Conservation (phyloP, 1,140 invertebrate species). For the Sitobion miscanthi region DNA sequence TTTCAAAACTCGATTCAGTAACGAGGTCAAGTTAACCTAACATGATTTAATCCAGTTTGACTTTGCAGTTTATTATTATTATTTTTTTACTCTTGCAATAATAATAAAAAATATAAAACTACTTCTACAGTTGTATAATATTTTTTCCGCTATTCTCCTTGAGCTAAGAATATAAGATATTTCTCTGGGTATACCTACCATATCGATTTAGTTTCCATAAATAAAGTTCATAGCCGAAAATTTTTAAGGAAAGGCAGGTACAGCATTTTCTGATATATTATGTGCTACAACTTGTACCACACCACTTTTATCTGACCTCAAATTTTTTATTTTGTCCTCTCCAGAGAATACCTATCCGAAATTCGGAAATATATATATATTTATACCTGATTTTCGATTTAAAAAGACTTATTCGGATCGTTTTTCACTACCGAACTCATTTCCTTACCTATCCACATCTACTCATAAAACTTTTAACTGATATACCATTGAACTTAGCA, state of each 20-base stretch:
- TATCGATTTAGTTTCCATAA: constrained; percentile 13
- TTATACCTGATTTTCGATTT: not conserved
- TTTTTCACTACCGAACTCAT: not conserved
- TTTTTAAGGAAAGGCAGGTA: not conserved
- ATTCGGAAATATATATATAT: constrained; percentile 29
- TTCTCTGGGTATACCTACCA: not conserved
- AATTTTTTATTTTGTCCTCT: not conserved
- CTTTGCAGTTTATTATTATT: not conserved
- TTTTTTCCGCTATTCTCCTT: not conserved
- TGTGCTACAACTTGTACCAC: not conserved
- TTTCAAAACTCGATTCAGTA: constrained; percentile 3
- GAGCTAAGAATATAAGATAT: constrained; percentile 11
- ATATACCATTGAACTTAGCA: not conserved
- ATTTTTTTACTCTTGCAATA: constrained; percentile 8
- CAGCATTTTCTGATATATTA: not conserved
- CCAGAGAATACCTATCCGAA: not conserved
- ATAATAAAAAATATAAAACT: not conserved
- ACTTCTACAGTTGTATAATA: constrained; percentile 17
- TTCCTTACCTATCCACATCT: not conserved
- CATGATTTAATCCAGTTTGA: not conserved
- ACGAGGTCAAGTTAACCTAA: constrained; percentile 11
- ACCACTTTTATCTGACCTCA: not conserved
- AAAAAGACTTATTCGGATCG: constrained; percentile 14
- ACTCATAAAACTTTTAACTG: not conserved
- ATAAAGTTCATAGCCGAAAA: constrained; percentile 34